Base-by-base conservation (phyloP, 2,797 vertebrate genomes). In the Botia almorhae region DNA sequence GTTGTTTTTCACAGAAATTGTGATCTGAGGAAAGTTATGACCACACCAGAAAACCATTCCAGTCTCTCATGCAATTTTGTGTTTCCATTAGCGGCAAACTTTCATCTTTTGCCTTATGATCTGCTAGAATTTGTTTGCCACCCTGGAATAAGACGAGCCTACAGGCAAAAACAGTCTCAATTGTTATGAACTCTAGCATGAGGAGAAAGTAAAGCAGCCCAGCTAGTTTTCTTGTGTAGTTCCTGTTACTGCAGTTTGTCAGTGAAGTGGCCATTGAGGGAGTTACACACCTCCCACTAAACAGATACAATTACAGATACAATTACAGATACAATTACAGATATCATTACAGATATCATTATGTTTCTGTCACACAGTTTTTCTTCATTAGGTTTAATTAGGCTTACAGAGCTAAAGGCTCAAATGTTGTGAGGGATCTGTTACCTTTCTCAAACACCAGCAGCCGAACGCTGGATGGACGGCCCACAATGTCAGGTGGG, bases 401-500 rank as follows among this genome's bases (percentile, higher is more conserved):
- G 23, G 39, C 0, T 12, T 29, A 48, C n/a, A 74, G 17, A 29
- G 13, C 50, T 2, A 29, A 11, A 63, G 48, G 61, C 36, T 2
- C 3, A 33, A 33, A 33, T 33, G 33, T 33, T 33, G 3, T 33
- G 33, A 33, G 33, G 33, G 33, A 33, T 33, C 33, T 33, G 33
- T 3, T 33, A 98, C 97, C 94, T 89, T 94, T 96, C 70, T 99
- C 97, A 39, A 96, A 94, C 80, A 99, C 97, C 17, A 97, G 96
- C 87, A 99, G 96, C 0, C 94, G 94, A 46, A 99, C 96, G 72
- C 92, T 96, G 69, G 97, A 97, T 17, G 96, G 93, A 55, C 95
- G 94, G 14, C 97, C 97, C 83, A 96, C 96, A 7, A 99, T 98
- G 92, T 99, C 97, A 0, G 97, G 97, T 0, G 97, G 97, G 91